Evolutionary conservation across 2,888 invertebrate genomes (phyloP).

Genomic region (Geotrupes spiniger): DNA sequence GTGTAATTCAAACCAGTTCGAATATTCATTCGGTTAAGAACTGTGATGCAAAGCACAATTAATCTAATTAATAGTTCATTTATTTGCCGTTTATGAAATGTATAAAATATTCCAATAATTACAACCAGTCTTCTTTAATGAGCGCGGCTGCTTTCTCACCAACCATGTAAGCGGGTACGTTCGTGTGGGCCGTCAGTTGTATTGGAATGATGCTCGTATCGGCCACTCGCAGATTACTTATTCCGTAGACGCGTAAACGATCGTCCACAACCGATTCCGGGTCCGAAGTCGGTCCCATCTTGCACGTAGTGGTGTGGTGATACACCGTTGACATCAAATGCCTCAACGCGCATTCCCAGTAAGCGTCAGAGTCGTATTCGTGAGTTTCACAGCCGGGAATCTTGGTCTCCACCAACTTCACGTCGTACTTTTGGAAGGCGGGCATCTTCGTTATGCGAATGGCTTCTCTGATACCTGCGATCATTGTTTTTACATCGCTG

Average conservation of each 20-base stretch:
- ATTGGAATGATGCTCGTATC: conserved; percentile 68
- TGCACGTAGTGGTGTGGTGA: conserved; percentile 59
- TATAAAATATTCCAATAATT: no score
- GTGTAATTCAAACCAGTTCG: no score
- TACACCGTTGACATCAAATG: conserved; percentile 52
- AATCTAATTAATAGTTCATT: no score
- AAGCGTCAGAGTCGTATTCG: conserved; percentile 48
- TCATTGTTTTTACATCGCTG: conserved; percentile 52
- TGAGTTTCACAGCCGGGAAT: conserved; percentile 54
- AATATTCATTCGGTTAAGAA: no score
- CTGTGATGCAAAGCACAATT: no score
- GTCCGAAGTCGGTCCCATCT: conserved; percentile 57
- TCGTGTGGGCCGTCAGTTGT: conserved; percentile 64
- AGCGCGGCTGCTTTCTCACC: conserved; percentile 68
- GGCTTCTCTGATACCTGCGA: conserved; percentile 51
- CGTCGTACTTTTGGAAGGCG: conserved; percentile 51
- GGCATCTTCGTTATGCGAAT: conserved; percentile 50
- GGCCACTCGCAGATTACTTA: conserved; percentile 60
- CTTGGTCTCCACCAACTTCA: conserved; percentile 45
- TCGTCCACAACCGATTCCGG: conserved; percentile 23
- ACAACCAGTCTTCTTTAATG: conserved; percentile 47
- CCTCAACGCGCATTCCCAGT: conserved; percentile 54
- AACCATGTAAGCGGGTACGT: conserved; percentile 67
- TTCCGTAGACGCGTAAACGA: conserved; percentile 56
- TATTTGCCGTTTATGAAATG: no score